A percentile compares a stretch with the other conserved stretches of the same genome.
These are phyloP conservation scores for Rhinella marina DNA, from an alignment of 2,797 vertebrate genomes.

Conservation along the genomic window DNA sequence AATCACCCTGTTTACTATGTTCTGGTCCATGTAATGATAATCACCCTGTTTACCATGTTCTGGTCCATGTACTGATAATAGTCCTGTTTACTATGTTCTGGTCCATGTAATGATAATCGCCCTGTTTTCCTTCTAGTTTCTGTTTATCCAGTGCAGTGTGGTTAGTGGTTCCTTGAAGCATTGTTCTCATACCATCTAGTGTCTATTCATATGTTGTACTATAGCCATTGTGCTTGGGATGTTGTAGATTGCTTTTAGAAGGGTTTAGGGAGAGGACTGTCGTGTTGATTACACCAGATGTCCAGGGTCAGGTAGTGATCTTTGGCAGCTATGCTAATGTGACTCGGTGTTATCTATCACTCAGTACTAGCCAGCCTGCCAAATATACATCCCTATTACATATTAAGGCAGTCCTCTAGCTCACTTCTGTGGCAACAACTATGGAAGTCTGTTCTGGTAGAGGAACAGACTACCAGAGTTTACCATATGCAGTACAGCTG, in stretches of 20 bases:
- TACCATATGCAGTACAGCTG: too few relatives aligned
- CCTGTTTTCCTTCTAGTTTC: not conserved
- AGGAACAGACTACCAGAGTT: too few relatives aligned
- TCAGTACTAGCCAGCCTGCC: not conserved
- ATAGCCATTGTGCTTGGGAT: not conserved
- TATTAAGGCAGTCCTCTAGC: too few relatives aligned
- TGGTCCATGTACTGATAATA: too few relatives aligned
- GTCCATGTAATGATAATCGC: too few relatives aligned
- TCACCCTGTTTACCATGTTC: too few relatives aligned
- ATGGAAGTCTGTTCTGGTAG: too few relatives aligned
- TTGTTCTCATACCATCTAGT: not conserved
- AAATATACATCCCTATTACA: not conserved
- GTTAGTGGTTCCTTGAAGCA: not conserved
- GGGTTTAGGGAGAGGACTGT: not conserved
- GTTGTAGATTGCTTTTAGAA: not conserved
- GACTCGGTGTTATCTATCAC: not conserved
- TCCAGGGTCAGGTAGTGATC: not conserved
- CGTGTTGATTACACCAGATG: too few relatives aligned
- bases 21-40: too few relatives aligned
- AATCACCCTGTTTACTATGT: too few relatives aligned
- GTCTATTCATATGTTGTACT: not conserved
- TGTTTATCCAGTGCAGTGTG: not conserved
- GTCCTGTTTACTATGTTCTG: too few relatives aligned
- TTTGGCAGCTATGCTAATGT: not conserved
- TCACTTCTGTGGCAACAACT: too few relatives aligned